Percentiles rank a stretch among this genome's conserved stretches.
These are phyloP conservation scores for Trichonephila clavipes DNA, from an alignment of 1,140 invertebrate species.

Conservation along the genomic window DNA sequence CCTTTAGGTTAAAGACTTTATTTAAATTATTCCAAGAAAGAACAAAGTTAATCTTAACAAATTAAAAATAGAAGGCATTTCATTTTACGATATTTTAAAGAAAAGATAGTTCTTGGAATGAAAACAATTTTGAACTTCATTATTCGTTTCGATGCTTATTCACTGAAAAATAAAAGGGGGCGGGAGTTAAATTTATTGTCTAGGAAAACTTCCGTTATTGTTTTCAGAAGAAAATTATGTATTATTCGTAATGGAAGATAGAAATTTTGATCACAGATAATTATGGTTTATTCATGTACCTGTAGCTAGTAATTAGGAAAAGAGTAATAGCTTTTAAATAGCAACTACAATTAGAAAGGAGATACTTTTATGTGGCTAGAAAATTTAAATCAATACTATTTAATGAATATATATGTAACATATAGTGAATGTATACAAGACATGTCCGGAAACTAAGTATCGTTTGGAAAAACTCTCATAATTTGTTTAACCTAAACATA, in stretches of 20 bases:
- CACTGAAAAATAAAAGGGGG: neutral
- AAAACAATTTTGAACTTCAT: neutral
- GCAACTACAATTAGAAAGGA: no score
- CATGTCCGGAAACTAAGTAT: no score
- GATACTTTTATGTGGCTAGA: no score
- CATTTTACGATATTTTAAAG: neutral
- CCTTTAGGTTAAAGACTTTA: neutral
- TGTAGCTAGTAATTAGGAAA: no score
- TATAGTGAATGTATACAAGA: no score
- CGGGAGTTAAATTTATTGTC: neutral
- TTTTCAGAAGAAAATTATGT: neutral
- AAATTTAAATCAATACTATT: no score
- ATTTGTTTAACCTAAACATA: no score
- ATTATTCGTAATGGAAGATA: neutral
- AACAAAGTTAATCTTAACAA: neutral
- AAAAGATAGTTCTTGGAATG: neutral
- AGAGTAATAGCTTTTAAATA: no score
- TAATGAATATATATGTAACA: no score
- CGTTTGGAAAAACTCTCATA: no score
- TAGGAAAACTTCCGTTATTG: neutral
- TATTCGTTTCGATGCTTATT: neutral
- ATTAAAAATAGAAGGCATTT: constrained; percentile 9
- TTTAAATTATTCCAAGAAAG: neutral
- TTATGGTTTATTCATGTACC: no score
- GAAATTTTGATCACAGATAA: neutral